Evolutionary conservation across 1,140 invertebrate genomes (phyloP).

Genomic region (Cyclargus thomasi): DNA sequence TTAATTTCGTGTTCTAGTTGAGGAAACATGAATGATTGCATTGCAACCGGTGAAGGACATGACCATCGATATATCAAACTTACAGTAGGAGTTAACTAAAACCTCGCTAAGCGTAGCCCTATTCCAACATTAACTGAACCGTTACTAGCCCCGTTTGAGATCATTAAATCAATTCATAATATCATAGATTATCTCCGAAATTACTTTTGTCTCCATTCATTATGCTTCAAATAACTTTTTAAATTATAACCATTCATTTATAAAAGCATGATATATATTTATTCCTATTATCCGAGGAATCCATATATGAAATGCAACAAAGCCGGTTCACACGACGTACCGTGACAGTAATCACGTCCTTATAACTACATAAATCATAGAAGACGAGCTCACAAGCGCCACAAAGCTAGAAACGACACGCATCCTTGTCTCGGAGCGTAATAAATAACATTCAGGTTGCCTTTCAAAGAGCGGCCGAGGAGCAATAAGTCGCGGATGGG

Average conservation of each 20-base stretch:
- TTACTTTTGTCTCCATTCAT: constrained; percentile 3
- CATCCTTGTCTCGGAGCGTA: constrained; percentile 53
- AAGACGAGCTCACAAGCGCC: constrained; percentile 60
- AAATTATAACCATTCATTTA: constrained; percentile 11
- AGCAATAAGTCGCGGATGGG: constrained; percentile 70
- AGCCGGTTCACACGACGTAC: constrained; percentile 26
- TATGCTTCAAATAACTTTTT: neutral
- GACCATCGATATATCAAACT: no score
- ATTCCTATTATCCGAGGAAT: constrained; percentile 5
- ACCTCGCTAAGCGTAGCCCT: neutral
- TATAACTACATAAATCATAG: constrained; percentile 69
- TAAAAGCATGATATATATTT: constrained; percentile 1
- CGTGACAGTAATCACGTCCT: constrained; percentile 61
- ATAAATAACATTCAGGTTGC: constrained; percentile 70
- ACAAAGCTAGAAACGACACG: constrained; percentile 66
- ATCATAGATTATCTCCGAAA: neutral
- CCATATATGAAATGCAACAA: constrained; percentile 17
- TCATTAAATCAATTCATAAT: neutral
- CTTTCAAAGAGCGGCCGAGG: constrained; percentile 68
- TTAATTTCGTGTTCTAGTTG: no score
- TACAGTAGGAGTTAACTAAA: neutral
- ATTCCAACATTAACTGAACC: neutral
- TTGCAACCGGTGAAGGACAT: no score
- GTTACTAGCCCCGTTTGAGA: neutral
- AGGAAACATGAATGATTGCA: no score